Base-by-base conservation (phyloP, 2,888 invertebrate genomes). In the Chrysina gloriosa region DNA sequence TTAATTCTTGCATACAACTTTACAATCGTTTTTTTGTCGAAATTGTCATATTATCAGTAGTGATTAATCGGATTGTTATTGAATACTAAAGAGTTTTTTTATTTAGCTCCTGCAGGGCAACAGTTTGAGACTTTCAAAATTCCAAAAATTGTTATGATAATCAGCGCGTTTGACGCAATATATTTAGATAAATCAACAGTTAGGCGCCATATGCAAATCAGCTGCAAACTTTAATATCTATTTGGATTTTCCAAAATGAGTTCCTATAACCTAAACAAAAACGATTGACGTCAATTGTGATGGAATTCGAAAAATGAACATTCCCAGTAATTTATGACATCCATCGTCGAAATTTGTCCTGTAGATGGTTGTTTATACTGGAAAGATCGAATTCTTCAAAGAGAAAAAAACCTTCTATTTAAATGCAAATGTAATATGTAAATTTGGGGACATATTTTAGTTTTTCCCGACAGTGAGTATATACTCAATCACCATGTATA, bases 11-110 rank as follows among this genome's bases (percentile, higher is more conserved):
- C 58, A 61, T 61, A 42, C 36, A 36, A 42, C 58, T 16, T 14
- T 61, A 61, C 42, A 42, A 61, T 61, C 58, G 31, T 34, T 61
- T 61, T 61, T 42, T 61, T 39, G 25, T 7, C n/a, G 16, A 16
- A 6, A 36, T 42, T 21, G n/a, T 61, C 16, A 42, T 16, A 19
- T 52, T 52, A 52, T 52, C 14, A 25, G 27, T 45, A n/a, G 58
- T 61, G 58, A 61, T 61, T 61, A 61, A 61, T 61, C 42, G 27
- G 58, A 61, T 61, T 61, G 42, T 61, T 61, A 61, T 61, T 61
- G 58, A 39, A 61, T 61, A 42, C 14, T 61, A 61, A 42, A 16
- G 4, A 42, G 27, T 61, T 61, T 61, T 58, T 61, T 42, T 25
- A 4, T 14, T 11, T 36, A 42, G 42, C 27, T 61, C 14, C 58